phyloP scores from a whole-genome alignment of 1,140 invertebrate genomes.

The Pseudomyrmex dendroicus region DNA sequence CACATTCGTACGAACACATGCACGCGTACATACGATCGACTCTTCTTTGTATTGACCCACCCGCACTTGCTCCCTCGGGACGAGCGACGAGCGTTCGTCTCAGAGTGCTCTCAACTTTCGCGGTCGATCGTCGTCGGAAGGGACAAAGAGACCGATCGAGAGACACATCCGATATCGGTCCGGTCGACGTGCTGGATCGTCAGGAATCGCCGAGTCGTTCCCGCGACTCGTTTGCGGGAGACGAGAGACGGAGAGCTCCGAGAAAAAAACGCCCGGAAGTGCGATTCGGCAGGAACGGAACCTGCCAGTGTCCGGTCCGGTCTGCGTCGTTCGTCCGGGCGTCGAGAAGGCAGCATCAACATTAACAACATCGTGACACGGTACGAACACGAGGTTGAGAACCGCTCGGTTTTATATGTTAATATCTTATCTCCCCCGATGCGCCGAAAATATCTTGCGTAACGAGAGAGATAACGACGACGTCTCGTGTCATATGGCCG shows the following conservation, averaged over 20 bases:
- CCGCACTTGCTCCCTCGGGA: slow-evolving; percentile 21
- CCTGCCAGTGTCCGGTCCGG: background rate
- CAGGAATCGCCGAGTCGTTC: too few relatives aligned
- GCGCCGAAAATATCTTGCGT: background rate
- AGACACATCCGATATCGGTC: background rate
- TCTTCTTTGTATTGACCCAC: slow-evolving; percentile 66
- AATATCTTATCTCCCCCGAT: slow-evolving; percentile 48
- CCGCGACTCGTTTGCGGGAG: too few relatives aligned
- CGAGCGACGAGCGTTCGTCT: slow-evolving; percentile 20
- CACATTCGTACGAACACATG: background rate
- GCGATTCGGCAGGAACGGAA: too few relatives aligned
- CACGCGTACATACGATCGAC: background rate
- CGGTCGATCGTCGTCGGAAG: slow-evolving; percentile 9
- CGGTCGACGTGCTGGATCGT: background rate
- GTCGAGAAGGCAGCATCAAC: slow-evolving; percentile 58
- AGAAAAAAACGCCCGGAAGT: too few relatives aligned
- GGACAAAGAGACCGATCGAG: slow-evolving; percentile 59
- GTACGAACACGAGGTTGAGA: slow-evolving; percentile 64
- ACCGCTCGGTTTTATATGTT: slow-evolving; percentile 69
- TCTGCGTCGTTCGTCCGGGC: slow-evolving; percentile 55
- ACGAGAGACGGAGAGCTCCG: too few relatives aligned
- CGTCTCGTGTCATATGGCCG: slow-evolving; percentile 22
- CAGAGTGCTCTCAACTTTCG: slow-evolving; percentile 71
- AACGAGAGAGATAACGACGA: background rate
- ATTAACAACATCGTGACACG: slow-evolving; percentile 53